Percentiles rank a stretch among this genome's conserved stretches.
Conservation (phyloP, 92 coral and sea anemone genomes). For the Epizoanthus illoricatus region DNA sequence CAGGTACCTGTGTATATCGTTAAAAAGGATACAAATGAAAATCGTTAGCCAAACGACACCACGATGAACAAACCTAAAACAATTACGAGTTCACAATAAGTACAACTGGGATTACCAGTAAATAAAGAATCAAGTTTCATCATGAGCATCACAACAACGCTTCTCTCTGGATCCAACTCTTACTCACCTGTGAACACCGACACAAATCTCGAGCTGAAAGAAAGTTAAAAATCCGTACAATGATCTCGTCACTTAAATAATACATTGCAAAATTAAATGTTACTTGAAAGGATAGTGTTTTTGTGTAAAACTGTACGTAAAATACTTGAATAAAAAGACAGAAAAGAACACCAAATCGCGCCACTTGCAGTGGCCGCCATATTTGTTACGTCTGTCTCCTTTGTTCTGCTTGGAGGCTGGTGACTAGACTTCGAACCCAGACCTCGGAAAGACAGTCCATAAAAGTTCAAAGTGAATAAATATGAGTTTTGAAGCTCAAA, state of each 20-base stretch:
- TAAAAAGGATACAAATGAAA: conserved; percentile 89
- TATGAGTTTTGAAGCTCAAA: no score
- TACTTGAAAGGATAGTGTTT: not conserved
- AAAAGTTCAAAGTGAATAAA: no score
- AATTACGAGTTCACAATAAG: not conserved
- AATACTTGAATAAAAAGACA: not conserved
- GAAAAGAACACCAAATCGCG: not conserved
- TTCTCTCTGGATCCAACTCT: not conserved
- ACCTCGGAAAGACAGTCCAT: no score
- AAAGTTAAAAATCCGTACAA: conserved; percentile 76
- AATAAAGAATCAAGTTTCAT: no score
- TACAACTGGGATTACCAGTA: not conserved
- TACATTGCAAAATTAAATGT: conserved; percentile 44
- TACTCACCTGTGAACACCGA: conserved; percentile 81
- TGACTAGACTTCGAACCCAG: not conserved
- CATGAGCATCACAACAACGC: no score
- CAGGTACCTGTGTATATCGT: not conserved
- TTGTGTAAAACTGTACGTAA: not conserved
- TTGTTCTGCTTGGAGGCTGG: conserved; percentile 5
- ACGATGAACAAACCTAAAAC: conserved; percentile 75
- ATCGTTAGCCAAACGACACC: conserved; percentile 91
- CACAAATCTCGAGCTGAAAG: conserved; percentile 80
- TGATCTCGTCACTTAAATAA: conserved; percentile 79
- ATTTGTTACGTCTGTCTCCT: conserved; percentile 30
- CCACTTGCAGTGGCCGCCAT: conserved; percentile 49